Conservation (phyloP, 2,797 vertebrate species). For the Miichthys miiuy region DNA sequence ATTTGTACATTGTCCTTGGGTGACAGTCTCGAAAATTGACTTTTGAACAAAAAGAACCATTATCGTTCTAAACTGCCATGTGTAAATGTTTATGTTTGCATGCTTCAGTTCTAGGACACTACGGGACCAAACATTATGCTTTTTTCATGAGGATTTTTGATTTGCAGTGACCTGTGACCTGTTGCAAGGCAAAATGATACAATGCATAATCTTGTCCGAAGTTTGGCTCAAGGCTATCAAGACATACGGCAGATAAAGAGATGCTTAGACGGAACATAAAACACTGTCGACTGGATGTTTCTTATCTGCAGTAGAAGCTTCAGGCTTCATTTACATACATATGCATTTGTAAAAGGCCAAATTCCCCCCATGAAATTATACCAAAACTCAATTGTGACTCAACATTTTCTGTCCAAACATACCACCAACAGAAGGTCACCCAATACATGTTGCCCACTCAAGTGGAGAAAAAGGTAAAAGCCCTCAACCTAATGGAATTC, state of each 20-base stretch:
- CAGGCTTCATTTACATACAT: neutral
- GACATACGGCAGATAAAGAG: neutral
- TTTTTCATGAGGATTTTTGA: slow-evolving; percentile 24
- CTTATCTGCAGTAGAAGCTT: neutral
- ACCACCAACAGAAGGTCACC: neutral
- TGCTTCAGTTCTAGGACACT: neutral
- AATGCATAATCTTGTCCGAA: neutral
- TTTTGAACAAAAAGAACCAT: slow-evolving; percentile 28
- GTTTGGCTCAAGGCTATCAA: slow-evolving; percentile 9
- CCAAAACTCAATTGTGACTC: slow-evolving; percentile 10
- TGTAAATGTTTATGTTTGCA: slow-evolving; percentile 9
- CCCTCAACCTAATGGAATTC: neutral
- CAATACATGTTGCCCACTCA: neutral
- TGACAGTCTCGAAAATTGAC: slow-evolving; percentile 35
- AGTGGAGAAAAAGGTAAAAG: neutral
- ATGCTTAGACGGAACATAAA: slow-evolving; percentile 6
- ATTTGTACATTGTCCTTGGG: slow-evolving; percentile 42
- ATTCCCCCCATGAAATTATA: neutral
- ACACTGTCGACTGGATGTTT: neutral
- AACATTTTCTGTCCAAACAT: neutral
- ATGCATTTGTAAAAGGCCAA: neutral
- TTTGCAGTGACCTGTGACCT: slow-evolving; percentile 6
- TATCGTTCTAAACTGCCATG: slow-evolving; percentile 11
- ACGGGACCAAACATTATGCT: neutral
- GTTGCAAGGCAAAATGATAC: slow-evolving; percentile 4